Evolutionary conservation across 1,140 invertebrate genomes (phyloP).

Genomic region (Drosophila bocqueti): DNA sequence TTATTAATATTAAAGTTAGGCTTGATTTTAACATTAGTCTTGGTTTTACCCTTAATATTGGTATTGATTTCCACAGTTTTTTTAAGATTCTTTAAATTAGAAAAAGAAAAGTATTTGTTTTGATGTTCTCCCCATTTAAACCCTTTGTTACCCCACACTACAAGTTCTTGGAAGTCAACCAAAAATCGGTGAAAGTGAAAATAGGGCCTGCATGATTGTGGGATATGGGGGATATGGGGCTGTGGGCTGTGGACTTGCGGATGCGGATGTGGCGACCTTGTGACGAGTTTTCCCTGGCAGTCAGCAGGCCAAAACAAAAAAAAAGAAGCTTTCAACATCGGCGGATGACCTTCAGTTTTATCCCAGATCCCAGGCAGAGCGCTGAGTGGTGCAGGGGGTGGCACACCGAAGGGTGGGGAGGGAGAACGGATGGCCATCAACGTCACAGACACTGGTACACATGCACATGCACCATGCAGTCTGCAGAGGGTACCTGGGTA

Average conservation of each 20-base stretch:
- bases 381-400: background rate
- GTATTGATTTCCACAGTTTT: background rate
- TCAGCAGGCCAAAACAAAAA: constrained; percentile 15
- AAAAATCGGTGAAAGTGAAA: constrained; percentile 27
- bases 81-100: background rate
- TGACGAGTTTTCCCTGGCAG: constrained; percentile 33
- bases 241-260: background rate
- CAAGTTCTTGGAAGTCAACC: constrained; percentile 16
- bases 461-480: background rate
- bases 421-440: background rate
- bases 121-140: background rate
- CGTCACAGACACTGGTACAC: constrained; percentile 24
- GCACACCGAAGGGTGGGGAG: background rate
- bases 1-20: background rate
- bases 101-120: background rate
- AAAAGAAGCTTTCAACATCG: constrained; percentile 21
- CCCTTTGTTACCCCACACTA: background rate
- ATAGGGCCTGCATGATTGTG: constrained; percentile 4
- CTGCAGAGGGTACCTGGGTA: background rate
- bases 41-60: background rate
- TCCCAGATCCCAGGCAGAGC: constrained; percentile 45
- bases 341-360: constrained; percentile 44
- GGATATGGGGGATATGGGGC: constrained; percentile 8
- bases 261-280: constrained; percentile 37
- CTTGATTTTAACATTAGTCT: background rate